phyloP scores from a whole-genome alignment of 2,888 invertebrate species.

The Elysia crispata region DNA sequence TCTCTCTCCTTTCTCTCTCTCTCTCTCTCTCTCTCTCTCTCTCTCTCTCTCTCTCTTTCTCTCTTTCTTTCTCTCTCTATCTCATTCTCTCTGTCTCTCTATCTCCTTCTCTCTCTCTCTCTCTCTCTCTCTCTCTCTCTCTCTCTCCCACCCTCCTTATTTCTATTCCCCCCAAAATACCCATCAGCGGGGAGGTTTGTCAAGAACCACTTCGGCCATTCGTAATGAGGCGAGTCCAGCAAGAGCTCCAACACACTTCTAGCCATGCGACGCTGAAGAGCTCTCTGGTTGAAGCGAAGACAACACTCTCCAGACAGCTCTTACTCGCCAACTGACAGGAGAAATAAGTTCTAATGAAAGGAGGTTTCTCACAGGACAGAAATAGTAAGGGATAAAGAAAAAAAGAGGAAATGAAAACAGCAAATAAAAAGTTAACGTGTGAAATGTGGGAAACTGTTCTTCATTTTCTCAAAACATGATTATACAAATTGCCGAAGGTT shows the following conservation, averaged over 20 bases:
- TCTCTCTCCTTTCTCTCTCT: too few species aligned
- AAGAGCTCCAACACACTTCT: not conserved
- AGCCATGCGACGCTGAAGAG: not conserved
- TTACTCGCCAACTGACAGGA: not conserved
- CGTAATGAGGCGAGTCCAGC: not conserved
- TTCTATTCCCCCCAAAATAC: too few species aligned
- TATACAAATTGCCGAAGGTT: too few species aligned
- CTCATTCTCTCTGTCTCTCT: slow-evolving; percentile 13
- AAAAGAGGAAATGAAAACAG: too few species aligned
- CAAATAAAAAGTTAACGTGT: too few species aligned
- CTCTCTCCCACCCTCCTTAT: too few species aligned
- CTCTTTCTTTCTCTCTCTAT: slow-evolving; percentile 25
- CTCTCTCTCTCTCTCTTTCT: slow-evolving; percentile 13
- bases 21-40: too few species aligned
- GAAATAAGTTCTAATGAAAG: not conserved
- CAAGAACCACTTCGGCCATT: not conserved
- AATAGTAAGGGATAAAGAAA: too few species aligned
- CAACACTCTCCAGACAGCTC: not conserved
- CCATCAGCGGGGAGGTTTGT: not conserved
- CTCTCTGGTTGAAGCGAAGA: not conserved
- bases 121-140: slow-evolving; percentile 2
- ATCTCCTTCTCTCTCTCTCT: slow-evolving; percentile 13
- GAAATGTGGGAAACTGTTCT: too few species aligned
- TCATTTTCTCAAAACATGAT: too few species aligned
- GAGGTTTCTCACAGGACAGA: too few species aligned